Conservation (phyloP, 2,113 vertebrate genomes). For the Bubalus kerabau region DNA sequence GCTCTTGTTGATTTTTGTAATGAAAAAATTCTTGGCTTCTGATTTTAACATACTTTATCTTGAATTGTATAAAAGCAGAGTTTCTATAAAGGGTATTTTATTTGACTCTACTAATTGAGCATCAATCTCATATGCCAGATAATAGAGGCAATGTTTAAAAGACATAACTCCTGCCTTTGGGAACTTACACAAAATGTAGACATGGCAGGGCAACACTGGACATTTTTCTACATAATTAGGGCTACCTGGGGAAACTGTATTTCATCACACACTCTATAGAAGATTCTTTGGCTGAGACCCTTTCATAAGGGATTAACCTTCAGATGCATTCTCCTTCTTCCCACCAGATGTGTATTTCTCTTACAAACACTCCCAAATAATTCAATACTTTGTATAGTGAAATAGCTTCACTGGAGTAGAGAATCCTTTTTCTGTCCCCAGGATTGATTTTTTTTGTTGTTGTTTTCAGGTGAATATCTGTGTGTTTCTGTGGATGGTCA, state of each 20-base stretch:
- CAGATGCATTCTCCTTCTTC: neutral
- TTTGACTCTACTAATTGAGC: neutral
- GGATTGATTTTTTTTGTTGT: constrained; percentile 22
- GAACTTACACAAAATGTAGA: neutral
- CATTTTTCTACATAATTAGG: neutral
- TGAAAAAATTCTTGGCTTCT: neutral
- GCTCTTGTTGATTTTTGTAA: neutral
- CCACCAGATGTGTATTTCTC: constrained; percentile 19
- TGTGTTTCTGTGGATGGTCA: neutral
- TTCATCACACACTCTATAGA: neutral
- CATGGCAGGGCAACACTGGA: neutral
- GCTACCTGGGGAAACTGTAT: neutral
- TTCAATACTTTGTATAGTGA: neutral
- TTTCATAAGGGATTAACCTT: constrained; percentile 31
- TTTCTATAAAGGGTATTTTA: neutral
- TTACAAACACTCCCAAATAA: constrained; percentile 12
- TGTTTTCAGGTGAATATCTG: neutral
- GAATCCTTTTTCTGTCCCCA: neutral
- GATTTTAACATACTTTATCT: neutral
- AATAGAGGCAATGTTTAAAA: neutral
- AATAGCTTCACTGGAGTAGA: neutral
- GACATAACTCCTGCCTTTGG: neutral
- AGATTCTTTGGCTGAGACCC: constrained; percentile 9
- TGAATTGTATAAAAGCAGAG: neutral
- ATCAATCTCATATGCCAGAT: neutral